These are phyloP conservation scores for Dendrolimus pini DNA, from an alignment of 2,888 invertebrate genomes.

Conservation along the genomic window DNA sequence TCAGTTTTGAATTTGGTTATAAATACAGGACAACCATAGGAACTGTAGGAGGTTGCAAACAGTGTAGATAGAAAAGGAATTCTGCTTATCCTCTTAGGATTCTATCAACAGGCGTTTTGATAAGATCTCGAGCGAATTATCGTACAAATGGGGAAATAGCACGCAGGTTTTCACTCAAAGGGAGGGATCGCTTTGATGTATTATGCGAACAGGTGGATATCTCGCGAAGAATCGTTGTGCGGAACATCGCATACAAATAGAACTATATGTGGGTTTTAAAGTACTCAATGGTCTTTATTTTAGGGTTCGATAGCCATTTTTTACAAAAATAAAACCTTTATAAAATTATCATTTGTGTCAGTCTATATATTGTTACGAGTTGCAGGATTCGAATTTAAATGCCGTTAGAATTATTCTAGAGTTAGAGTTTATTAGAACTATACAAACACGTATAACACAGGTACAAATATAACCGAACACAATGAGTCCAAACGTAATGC, in stretches of 20 bases:
- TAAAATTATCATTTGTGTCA: constrained; percentile 6
- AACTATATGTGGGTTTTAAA: constrained; percentile 5
- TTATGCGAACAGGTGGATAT: constrained; percentile 7
- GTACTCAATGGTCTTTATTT: constrained; percentile 14
- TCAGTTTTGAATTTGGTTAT: too few species aligned
- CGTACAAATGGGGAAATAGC: constrained; percentile 40
- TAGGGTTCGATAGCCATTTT: too few species aligned
- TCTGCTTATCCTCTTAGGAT: constrained; percentile 8
- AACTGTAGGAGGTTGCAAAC: neutral
- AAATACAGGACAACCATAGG: too few species aligned
- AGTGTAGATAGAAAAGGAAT: neutral
- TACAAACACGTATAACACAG: too few species aligned
- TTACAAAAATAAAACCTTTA: too few species aligned
- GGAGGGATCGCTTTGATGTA: constrained; percentile 32
- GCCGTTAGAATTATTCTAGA: too few species aligned
- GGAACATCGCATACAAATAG: constrained; percentile 25
- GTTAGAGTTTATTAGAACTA: too few species aligned
- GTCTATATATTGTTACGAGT: constrained; percentile 21
- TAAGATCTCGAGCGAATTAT: constrained; percentile 29
- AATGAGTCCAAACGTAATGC: too few species aligned
- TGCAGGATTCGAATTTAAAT: too few species aligned
- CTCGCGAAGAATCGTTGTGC: neutral
- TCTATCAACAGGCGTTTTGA: constrained; percentile 16
- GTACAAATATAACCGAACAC: too few species aligned
- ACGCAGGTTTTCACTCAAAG: constrained; percentile 35